Evolutionary conservation across 2,797 vertebrate species (phyloP), one percentile per base, ranked within the genome.

Genomic region (Onychomys leucogaster): DNA sequence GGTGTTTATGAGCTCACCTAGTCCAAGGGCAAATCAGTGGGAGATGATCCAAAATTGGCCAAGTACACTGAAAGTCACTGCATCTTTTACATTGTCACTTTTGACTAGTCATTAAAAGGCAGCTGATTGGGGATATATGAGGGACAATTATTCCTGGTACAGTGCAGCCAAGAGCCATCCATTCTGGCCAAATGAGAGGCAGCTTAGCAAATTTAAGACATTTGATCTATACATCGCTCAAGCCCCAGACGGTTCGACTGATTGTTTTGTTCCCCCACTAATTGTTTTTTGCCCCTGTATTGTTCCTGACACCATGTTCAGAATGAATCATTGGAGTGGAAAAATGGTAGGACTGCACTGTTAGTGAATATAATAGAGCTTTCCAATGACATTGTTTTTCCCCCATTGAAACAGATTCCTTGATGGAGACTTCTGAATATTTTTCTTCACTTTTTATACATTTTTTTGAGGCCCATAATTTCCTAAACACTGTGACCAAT

Each of bases 91-190:
- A 52, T 98, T 95, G 97, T 96, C 96, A 63, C 73, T 96, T 96
- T 41, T 97, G 89, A 96, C 96, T 65, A 46, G 69, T 98, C 95
- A 97, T 98, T 98, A 97, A 97, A 97, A 94, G 91, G 89, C 27
- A 29, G 81, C 23, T 96, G 87, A 96, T 89, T 95, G 77, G 95
- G 97, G 49, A 98, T 98, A 97, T 95, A 93, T n/a, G 90, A 98
- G 80, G 94, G 94, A 94, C 87, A 97, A 94, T 92, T 98, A 97
- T 94, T 97, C 49, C 93, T 91, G 11, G 0, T 94, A 57, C 37
- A 91, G 78, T 94, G 91, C 67, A 98, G 96, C 75, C 57, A 97
- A 92, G 86, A 97, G 1, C 1, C 94, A 13, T 27, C 7, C 96
- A 93, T 98, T 97, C 84, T 94, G 97, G 84, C 73, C 61, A 96